Evolutionary conservation across 2,113 vertebrate species (phyloP).

Genomic region (Petromus typicus): DNA sequence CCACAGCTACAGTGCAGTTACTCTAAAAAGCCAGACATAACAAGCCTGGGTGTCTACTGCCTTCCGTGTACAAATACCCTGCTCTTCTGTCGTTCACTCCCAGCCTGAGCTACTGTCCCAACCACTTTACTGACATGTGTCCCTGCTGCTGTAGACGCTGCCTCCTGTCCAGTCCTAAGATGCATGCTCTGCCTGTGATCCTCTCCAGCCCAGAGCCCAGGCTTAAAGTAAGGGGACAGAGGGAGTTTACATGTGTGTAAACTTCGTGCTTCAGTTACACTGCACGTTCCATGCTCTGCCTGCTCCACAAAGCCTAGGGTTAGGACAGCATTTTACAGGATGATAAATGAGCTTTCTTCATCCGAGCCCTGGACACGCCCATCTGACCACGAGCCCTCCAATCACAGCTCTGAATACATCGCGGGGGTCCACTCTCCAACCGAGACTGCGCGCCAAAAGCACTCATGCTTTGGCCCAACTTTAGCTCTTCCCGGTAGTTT

Average conservation of each 20-base stretch:
- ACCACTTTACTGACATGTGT: background rate
- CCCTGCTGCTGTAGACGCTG: too few species aligned
- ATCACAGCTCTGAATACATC: background rate
- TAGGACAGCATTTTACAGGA: background rate
- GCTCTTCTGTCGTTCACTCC: rapidly evolving
- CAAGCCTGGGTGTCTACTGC: background rate
- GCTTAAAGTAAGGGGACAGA: background rate
- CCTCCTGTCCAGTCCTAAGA: background rate
- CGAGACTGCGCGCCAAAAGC: background rate
- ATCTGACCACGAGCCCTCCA: slow-evolving; percentile 50
- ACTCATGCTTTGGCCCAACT: slow-evolving; percentile 56
- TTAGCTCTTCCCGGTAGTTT: slow-evolving; percentile 68
- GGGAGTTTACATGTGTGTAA: background rate
- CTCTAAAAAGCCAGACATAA: background rate
- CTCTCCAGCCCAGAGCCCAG: background rate
- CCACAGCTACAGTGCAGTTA: background rate
- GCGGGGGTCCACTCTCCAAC: slow-evolving; percentile 52
- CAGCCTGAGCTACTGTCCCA: background rate
- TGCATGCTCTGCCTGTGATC: background rate
- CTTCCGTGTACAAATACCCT: background rate
- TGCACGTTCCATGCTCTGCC: background rate
- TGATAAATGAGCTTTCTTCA: slow-evolving; percentile 37
- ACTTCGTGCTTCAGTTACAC: background rate
- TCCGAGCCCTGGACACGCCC: background rate
- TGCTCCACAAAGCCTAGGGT: background rate